A percentile compares a stretch with the other conserved stretches of the same genome.
phyloP scores from a whole-genome alignment of 2,113 vertebrate species.

The Anser cygnoides region DNA sequence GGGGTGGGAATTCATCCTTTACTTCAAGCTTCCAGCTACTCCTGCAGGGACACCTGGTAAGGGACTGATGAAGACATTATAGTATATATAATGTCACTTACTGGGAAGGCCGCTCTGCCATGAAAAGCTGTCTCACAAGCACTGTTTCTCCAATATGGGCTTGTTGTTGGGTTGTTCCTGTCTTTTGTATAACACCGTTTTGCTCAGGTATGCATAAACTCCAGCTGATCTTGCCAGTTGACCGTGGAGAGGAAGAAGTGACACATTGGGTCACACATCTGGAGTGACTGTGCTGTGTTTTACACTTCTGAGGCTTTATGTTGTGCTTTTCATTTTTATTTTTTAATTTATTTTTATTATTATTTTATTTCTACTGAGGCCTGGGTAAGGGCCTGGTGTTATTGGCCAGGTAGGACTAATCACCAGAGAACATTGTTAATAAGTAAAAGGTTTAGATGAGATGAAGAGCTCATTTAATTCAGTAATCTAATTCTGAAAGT shows the following conservation, averaged over 20 bases:
- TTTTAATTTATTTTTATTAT: neutral
- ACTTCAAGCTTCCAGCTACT: neutral
- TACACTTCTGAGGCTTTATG: neutral
- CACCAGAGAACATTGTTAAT: neutral
- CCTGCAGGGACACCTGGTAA: fast-evolving
- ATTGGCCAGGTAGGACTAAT: neutral
- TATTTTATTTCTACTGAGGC: neutral
- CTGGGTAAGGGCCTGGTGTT: neutral
- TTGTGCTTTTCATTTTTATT: neutral
- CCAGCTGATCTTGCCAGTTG: neutral
- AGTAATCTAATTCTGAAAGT: conserved; percentile 43
- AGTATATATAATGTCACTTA: neutral
- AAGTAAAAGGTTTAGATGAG: conserved; percentile 10
- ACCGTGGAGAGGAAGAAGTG: fast-evolving
- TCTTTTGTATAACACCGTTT: neutral
- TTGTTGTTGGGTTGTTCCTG: neutral
- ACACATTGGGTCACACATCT: neutral
- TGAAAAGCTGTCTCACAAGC: neutral
- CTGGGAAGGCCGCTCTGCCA: neutral
- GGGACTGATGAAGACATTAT: neutral
- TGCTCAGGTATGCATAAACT: neutral
- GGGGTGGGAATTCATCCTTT: neutral
- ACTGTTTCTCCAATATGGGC: fast-evolving
- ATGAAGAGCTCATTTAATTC: conserved; percentile 36
- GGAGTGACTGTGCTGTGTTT: neutral